These are phyloP conservation scores for Thymelicus acteon DNA, from an alignment of 2,888 invertebrate species.

Conservation along the genomic window DNA sequence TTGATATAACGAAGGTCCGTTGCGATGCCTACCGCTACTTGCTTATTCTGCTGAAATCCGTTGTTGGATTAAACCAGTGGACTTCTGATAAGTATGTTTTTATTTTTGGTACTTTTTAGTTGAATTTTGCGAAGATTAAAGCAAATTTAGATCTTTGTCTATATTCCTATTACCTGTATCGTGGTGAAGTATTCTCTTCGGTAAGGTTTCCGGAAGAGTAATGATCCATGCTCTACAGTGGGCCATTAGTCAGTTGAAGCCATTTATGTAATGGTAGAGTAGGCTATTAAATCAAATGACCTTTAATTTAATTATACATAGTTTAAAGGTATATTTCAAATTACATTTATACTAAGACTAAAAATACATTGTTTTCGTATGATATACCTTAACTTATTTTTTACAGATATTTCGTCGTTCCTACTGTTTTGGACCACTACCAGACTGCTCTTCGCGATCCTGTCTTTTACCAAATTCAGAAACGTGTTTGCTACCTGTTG, in stretches of 20 bases:
- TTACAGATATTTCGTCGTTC: constrained; percentile 76
- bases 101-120: background rate
- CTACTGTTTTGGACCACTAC: constrained; percentile 86
- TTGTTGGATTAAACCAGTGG: constrained; percentile 69
- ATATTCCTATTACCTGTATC: too few relatives aligned
- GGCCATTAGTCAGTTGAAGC: too few relatives aligned
- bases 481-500: constrained; percentile 84
- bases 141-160: too few relatives aligned
- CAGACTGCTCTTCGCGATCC: constrained; percentile 90
- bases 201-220: too few relatives aligned
- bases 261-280: too few relatives aligned
- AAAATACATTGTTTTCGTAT: background rate
- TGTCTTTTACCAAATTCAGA: constrained; percentile 88
- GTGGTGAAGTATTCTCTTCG: too few relatives aligned
- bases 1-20: constrained; percentile 61
- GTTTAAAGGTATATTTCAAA: too few relatives aligned
- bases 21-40: constrained; percentile 84
- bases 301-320: too few relatives aligned
- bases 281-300: too few relatives aligned
- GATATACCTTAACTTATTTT: constrained; percentile 41
- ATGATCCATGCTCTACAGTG: too few relatives aligned
- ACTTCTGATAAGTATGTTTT: constrained; percentile 67
- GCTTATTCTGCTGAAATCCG: constrained; percentile 82
- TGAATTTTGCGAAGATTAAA: too few relatives aligned
- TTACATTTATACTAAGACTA: too few relatives aligned